These are phyloP conservation scores for Sitta europaea DNA, from an alignment of 2,113 vertebrate genomes.

Conservation along the genomic window DNA sequence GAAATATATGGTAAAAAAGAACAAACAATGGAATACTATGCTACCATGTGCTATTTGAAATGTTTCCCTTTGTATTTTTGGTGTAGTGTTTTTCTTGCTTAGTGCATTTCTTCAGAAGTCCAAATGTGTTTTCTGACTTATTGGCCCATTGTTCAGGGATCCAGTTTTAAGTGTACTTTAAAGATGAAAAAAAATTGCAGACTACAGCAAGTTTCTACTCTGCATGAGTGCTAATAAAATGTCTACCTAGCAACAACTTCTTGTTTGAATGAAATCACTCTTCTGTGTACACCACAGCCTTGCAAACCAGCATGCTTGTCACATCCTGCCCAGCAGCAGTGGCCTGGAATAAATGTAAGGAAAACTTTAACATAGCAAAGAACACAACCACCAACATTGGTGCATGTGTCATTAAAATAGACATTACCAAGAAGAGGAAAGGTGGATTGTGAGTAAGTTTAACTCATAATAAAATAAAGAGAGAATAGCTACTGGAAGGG, in stretches of 20 bases:
- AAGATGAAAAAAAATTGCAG: neutral
- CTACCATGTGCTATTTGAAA: neutral
- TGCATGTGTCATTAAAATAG: neutral
- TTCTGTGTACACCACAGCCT: neutral
- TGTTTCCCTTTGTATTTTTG: neutral
- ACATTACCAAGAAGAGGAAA: neutral
- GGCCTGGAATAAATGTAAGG: neutral
- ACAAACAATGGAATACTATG: neutral
- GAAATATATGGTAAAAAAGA: neutral
- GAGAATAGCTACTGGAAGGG: neutral
- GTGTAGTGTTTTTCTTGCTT: neutral
- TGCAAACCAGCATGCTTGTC: neutral
- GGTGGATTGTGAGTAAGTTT: neutral
- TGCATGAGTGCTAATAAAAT: slow-evolving; percentile 5
- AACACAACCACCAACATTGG: neutral
- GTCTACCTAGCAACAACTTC: neutral
- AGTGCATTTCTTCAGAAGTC: neutral
- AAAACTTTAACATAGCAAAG: neutral
- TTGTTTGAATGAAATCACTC: neutral
- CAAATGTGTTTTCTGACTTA: neutral
- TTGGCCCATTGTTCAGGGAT: neutral
- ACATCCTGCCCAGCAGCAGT: neutral
- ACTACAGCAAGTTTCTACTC: neutral
- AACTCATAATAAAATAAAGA: neutral
- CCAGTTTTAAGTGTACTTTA: neutral